These are phyloP conservation scores for Rhadinocentrus ornatus DNA, from an alignment of 2,797 vertebrate species.

Conservation along the genomic window DNA sequence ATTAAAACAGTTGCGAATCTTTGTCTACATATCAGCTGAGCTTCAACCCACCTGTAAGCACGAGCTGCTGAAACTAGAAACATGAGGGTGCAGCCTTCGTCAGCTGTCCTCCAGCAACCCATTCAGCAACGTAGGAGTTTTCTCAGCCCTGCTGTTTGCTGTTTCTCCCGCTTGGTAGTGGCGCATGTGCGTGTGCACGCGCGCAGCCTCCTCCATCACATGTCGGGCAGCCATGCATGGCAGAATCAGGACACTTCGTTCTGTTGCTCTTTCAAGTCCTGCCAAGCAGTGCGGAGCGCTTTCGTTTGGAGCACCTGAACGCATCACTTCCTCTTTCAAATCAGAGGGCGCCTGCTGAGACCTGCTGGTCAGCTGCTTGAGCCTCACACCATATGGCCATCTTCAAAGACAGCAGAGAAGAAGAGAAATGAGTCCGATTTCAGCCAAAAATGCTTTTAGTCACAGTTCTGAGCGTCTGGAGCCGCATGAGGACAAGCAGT, in stretches of 20 bases:
- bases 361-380: conserved; percentile 35
- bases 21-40: too few species aligned
- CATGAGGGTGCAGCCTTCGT: too few species aligned
- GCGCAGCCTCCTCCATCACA: conserved; percentile 11
- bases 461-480: not conserved
- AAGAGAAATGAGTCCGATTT: conserved; percentile 1
- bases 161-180: conserved; percentile 19
- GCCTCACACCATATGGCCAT: conserved; percentile 62
- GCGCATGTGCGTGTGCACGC: not conserved
- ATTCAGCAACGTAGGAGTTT: not conserved
- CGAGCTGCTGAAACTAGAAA: too few species aligned
- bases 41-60: too few species aligned
- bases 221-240: conserved; percentile 9
- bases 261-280: conserved; percentile 30
- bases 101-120: too few species aligned
- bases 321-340: conserved; percentile 29
- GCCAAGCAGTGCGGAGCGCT: conserved; percentile 24
- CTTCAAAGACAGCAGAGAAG: conserved; percentile 40
- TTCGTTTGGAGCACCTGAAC: conserved; percentile 34
- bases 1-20: too few species aligned
- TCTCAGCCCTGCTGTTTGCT: conserved; percentile 3
- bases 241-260: conserved; percentile 39
- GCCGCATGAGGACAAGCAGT: not conserved
- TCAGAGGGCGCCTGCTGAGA: conserved; percentile 36
- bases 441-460: conserved; percentile 13